Evolutionary conservation across 2,113 vertebrate species (phyloP), one percentile per base, ranked within the genome.

Genomic region (human): DNA sequence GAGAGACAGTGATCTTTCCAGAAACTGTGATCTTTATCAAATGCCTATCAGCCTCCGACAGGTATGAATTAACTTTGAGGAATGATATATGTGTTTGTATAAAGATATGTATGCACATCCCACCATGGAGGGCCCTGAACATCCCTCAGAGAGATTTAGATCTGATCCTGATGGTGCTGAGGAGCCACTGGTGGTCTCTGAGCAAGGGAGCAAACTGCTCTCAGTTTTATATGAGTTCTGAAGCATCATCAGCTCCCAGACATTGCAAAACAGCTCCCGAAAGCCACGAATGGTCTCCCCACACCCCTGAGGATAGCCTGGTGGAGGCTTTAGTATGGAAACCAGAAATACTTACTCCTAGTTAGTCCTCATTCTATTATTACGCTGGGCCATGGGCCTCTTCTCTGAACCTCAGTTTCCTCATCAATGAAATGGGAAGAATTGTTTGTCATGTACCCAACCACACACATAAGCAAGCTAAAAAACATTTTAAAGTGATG

Each of bases 341-440:
- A 85, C 20, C 45, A 91, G 45, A 73, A 50, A 52, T 38, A 6
- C 45, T 59, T 50, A 3, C 22, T 59, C 22, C 52, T 32, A 16
- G 1, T 72, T 43, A 25, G 22, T 38, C 14, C 50, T 75, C 30
- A 30, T 23, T 40, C 59, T 45, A 9, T 88, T n/a, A 25, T 17
- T 30, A 12, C n/a, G 4, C 73, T 72, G 52, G 11, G 12, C 5
- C 27, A 30, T 50, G 18, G 6, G 13, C 48, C 55, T 89, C 7
- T 86, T 89, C 50, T 64, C n/a, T 30, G 79, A 92, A 30, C 73
- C 55, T 96, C 73, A 14, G 79, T 84, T 95, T 70, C 23, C 16
- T 45, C 61, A 84, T 35, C 27, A 57, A 22, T 22, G 38, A 92
- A 83, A 75, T 50, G 23, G 72, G 45, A 52, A 94, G 50, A 80